These are phyloP conservation scores for Ischnura elegans DNA, from an alignment of 2,888 invertebrate species.

Conservation along the genomic window DNA sequence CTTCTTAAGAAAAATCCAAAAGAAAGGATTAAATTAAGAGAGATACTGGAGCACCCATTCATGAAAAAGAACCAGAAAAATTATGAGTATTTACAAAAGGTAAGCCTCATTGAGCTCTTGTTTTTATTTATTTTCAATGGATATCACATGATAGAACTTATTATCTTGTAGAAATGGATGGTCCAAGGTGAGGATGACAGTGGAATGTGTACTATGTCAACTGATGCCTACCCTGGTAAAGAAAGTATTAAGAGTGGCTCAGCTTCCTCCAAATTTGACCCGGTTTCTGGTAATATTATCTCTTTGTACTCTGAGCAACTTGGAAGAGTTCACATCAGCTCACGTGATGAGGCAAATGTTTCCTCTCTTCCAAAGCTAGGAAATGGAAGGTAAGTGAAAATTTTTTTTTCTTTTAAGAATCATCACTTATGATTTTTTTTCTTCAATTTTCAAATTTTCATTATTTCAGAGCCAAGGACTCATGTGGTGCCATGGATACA, in stretches of 20 bases:
- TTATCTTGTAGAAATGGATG: conserved; percentile 67
- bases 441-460: not conserved
- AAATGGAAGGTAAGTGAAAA: too few relatives aligned
- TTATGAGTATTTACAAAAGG: conserved; percentile 70
- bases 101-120: conserved; percentile 30
- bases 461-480: not conserved
- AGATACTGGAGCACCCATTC: conserved; percentile 90
- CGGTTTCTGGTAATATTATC: conserved; percentile 15
- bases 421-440: not conserved
- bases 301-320: conserved; percentile 48
- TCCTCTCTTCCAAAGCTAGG: not conserved
- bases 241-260: not conserved
- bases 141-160: not conserved
- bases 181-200: conserved; percentile 73
- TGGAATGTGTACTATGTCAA: conserved; percentile 74
- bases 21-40: conserved; percentile 88
- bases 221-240: conserved; percentile 66
- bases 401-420: not conserved
- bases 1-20: conserved; percentile 93
- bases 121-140: not conserved
- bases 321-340: not conserved
- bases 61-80: conserved; percentile 74
- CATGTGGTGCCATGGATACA: not conserved
- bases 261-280: not conserved
- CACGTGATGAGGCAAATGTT: not conserved